These are phyloP conservation scores for Pseudocheirus occidentalis DNA, from an alignment of 2,797 vertebrate genomes.

Conservation along the genomic window DNA sequence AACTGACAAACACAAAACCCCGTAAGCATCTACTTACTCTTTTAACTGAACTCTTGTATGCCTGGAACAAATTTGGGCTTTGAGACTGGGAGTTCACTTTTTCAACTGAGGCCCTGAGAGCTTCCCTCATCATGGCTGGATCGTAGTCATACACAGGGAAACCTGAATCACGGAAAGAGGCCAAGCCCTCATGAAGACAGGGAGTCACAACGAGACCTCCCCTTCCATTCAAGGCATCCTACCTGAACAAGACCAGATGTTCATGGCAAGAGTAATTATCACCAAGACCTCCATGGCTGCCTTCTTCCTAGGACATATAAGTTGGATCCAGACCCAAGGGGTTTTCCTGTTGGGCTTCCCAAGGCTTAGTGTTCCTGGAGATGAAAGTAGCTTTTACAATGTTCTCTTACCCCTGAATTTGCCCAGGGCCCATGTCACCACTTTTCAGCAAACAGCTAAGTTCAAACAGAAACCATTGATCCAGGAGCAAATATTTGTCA, in stretches of 20 bases:
- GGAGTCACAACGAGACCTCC: fast-evolving
- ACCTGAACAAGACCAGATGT: conserved; percentile 59
- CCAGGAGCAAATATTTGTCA: conserved; percentile 74
- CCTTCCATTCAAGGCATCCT: neutral
- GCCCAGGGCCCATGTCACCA: conserved; percentile 18
- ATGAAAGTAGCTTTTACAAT: conserved; percentile 38
- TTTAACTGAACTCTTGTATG: conserved; percentile 67
- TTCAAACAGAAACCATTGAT: conserved; percentile 74
- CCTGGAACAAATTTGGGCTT: conserved; percentile 76
- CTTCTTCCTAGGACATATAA: neutral
- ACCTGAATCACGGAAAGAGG: conserved; percentile 59
- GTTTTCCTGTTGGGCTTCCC: neutral
- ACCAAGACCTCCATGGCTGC: conserved; percentile 44
- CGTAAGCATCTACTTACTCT: conserved; percentile 70
- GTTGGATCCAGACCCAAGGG: neutral
- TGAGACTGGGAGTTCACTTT: conserved; percentile 77
- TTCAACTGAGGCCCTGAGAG: conserved; percentile 78
- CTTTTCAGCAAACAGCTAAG: conserved; percentile 46
- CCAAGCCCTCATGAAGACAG: neutral
- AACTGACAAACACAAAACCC: neutral
- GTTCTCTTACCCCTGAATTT: conserved; percentile 45
- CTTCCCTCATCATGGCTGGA: conserved; percentile 63
- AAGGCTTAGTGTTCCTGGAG: neutral
- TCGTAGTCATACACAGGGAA: conserved; percentile 81
- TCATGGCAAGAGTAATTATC: conserved; percentile 49